Conservation (phyloP, 2,113 vertebrate genomes). For the Raphicerus campestris region DNA sequence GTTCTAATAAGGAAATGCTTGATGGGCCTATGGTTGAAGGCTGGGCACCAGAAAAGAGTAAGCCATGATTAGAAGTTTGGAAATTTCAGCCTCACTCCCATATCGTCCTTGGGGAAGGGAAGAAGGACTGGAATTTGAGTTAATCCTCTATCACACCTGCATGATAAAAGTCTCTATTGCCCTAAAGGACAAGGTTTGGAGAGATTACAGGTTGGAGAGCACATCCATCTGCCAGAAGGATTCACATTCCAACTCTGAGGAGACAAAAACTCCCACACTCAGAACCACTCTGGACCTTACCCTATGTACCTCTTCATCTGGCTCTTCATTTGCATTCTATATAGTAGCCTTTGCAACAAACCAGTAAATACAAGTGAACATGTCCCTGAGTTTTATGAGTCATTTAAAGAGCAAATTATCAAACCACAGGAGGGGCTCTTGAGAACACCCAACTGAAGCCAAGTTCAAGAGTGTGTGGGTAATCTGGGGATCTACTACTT, state of each 20-base stretch:
- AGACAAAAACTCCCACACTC: neutral
- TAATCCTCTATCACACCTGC: neutral
- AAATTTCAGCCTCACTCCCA: neutral
- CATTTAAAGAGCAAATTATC: neutral
- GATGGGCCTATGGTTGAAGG: neutral
- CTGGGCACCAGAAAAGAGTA: neutral
- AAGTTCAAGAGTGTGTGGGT: neutral
- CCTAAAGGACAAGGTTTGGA: neutral
- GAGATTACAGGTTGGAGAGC: neutral
- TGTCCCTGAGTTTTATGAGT: neutral
- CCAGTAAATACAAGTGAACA: neutral
- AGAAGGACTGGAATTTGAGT: neutral
- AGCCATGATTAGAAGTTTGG: neutral
- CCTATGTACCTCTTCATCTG: neutral
- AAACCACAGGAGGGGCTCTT: neutral
- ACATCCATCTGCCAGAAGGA: neutral
- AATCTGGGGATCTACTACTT: neutral
- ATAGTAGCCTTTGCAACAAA: neutral
- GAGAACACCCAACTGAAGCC: neutral
- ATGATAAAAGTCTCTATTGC: neutral
- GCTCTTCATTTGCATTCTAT: neutral
- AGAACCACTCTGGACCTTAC: neutral
- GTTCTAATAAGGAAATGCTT: neutral
- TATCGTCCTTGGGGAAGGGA: neutral
- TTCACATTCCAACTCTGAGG: neutral